phyloP scores from a whole-genome alignment of 2,888 invertebrate genomes.

The Pandemis heparana region DNA sequence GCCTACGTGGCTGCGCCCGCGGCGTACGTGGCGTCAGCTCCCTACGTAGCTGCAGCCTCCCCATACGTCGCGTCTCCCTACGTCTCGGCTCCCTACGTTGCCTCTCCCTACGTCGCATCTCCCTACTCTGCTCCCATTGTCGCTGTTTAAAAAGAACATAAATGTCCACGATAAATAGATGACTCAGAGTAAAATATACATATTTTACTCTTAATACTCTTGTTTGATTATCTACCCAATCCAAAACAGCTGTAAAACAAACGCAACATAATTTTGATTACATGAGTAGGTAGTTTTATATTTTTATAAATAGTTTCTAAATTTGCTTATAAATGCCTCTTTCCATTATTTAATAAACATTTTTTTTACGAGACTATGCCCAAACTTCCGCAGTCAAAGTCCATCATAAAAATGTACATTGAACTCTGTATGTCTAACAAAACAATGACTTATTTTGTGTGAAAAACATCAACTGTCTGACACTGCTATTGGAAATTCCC shows the following conservation, averaged over 20 bases:
- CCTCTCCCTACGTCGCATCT: conserved; percentile 60
- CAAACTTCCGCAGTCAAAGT: background rate
- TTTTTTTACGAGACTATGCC: background rate
- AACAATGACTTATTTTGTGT: background rate
- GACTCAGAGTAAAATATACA: conserved; percentile 15
- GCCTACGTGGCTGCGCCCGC: conserved; percentile 77
- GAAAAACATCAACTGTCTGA: background rate
- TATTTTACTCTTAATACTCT: background rate
- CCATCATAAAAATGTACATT: background rate
- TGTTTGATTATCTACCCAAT: background rate
- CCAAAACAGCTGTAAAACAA: background rate
- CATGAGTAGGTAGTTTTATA: background rate
- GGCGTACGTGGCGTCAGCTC: conserved; percentile 46
- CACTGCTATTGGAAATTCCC: background rate
- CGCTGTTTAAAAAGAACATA: conserved; percentile 22
- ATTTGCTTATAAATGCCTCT: background rate
- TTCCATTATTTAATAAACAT: background rate
- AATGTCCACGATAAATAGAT: background rate
- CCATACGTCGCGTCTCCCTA: conserved; percentile 54
- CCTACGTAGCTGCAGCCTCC: conserved; percentile 60
- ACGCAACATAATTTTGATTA: background rate
- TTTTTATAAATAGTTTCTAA: background rate
- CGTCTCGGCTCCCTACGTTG: conserved; percentile 45
- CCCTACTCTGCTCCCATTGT: conserved; percentile 35
- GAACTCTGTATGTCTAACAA: background rate